phyloP scores from a whole-genome alignment of 1,140 invertebrate genomes.

The Neodiprion lecontei region DNA sequence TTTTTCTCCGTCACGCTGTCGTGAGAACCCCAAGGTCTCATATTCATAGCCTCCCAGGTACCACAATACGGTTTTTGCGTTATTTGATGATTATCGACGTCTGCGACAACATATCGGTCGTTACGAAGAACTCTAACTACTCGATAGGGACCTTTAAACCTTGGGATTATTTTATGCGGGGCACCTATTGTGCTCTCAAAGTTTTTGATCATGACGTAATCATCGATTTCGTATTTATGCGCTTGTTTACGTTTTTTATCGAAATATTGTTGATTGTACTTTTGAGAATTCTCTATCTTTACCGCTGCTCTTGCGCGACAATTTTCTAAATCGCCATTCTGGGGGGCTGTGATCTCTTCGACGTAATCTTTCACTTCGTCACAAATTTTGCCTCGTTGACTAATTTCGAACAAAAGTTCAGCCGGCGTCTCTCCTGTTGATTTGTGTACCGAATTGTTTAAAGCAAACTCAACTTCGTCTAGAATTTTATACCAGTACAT shows the following conservation, averaged over 20 bases:
- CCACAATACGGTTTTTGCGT: constrained; percentile 36
- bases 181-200: constrained; percentile 30
- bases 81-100: constrained; percentile 34
- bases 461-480: constrained; percentile 30
- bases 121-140: constrained; percentile 32
- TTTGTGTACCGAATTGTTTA: constrained; percentile 37
- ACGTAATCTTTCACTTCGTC: constrained; percentile 27
- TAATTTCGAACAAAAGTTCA: constrained; percentile 35
- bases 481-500: constrained; percentile 35
- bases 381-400: constrained; percentile 29
- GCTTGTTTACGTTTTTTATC: constrained; percentile 29
- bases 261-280: constrained; percentile 18
- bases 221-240: constrained; percentile 29
- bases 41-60: constrained; percentile 15
- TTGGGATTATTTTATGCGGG: constrained; percentile 36
- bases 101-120: constrained; percentile 34
- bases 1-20: too few species aligned
- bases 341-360: not conserved
- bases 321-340: constrained; percentile 18
- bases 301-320: constrained; percentile 12
- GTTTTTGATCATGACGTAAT: constrained; percentile 39
- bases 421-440: constrained; percentile 31
- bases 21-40: too few species aligned
- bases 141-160: constrained; percentile 36
- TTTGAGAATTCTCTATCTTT: constrained; percentile 14